Evolutionary conservation across 2,888 invertebrate genomes (phyloP).

Genomic region (Labia minor): DNA sequence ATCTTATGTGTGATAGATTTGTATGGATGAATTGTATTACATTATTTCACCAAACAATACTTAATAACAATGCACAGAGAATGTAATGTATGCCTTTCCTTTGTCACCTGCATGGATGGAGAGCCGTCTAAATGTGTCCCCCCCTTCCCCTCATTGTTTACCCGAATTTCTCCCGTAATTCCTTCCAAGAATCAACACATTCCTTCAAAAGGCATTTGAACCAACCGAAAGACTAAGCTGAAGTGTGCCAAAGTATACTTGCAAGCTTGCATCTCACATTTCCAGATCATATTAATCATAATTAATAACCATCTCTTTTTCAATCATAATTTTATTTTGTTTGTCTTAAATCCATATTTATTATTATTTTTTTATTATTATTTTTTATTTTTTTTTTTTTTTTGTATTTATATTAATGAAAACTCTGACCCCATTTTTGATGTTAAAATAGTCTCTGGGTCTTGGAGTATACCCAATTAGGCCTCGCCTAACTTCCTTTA

Average conservation of each 20-base stretch:
- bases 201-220: neutral
- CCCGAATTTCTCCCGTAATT: neutral
- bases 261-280: neutral
- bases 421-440: too few species aligned
- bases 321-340: too few species aligned
- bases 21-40: neutral
- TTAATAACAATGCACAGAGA: too few species aligned
- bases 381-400: neutral
- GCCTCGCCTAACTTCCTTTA: neutral
- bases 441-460: too few species aligned
- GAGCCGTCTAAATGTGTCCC: slow-evolving; percentile 1
- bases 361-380: neutral
- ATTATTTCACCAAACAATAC: too few species aligned
- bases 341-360: neutral
- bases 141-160: neutral
- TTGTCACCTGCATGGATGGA: neutral
- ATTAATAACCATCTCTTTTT: neutral
- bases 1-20: slow-evolving; percentile 1
- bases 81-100: too few species aligned
- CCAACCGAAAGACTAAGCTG: neutral
- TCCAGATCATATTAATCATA: neutral
- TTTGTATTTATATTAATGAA: too few species aligned
- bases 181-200: neutral
- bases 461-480: neutral
- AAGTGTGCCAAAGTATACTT: neutral